phyloP scores from a whole-genome alignment of 1,140 invertebrate genomes.

The Drosophila suzukii region DNA sequence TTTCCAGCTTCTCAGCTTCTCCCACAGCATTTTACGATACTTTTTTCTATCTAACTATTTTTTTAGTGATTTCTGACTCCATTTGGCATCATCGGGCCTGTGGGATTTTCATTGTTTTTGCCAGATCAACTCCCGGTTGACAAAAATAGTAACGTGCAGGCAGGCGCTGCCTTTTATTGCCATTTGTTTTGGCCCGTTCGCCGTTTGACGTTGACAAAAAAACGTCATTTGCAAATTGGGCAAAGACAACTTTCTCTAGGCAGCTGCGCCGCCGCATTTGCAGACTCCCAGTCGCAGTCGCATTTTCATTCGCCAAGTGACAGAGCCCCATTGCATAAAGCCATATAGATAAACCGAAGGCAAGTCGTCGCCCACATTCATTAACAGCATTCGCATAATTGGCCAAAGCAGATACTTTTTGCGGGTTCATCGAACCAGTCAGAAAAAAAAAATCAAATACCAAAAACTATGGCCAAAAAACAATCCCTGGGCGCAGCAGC shows the following conservation, averaged over 20 bases:
- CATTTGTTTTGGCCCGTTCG: constrained; percentile 64
- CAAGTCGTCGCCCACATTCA: constrained; percentile 75
- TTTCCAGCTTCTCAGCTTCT: constrained; percentile 37
- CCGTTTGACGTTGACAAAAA: constrained; percentile 80
- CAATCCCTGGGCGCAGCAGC: constrained; percentile 58
- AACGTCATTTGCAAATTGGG: constrained; percentile 83
- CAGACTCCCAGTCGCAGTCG: constrained; percentile 38
- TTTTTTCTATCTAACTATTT: neutral
- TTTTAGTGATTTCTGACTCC: constrained; percentile 19
- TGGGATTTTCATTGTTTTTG: constrained; percentile 32
- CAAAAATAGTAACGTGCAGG: constrained; percentile 76
- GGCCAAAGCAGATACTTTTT: constrained; percentile 55
- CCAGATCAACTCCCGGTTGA: constrained; percentile 60
- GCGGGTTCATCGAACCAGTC: constrained; percentile 63
- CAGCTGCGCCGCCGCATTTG: constrained; percentile 51
- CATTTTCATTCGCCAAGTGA: constrained; percentile 52
- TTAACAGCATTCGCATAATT: constrained; percentile 80
- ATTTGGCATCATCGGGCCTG: constrained; percentile 9
- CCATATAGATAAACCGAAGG: constrained; percentile 75
- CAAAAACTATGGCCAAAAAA: constrained; percentile 14
- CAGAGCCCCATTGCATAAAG: constrained; percentile 70
- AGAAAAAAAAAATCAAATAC: constrained; percentile 12
- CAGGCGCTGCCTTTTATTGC: constrained; percentile 80
- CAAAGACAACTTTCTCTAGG: constrained; percentile 82
- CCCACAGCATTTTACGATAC: neutral